Conservation (phyloP, 2,113 vertebrate species). For the Cottus gobio region DNA sequence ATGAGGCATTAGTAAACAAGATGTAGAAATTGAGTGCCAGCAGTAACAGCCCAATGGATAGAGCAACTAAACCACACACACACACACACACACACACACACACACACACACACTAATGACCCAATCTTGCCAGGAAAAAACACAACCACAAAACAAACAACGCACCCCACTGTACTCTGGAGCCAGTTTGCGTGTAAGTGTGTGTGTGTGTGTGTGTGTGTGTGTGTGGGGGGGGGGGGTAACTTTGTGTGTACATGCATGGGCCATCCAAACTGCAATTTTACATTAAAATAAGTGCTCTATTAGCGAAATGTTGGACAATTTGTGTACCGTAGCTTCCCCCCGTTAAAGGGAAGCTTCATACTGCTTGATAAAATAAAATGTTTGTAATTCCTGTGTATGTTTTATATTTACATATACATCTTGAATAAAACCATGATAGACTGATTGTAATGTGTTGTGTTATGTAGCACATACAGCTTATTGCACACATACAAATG, state of each 20-base stretch:
- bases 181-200: constrained; percentile 40
- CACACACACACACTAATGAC: constrained; percentile 65
- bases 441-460: neutral
- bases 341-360: constrained; percentile 5
- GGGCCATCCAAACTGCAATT: constrained; percentile 27
- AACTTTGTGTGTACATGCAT: constrained; percentile 16
- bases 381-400: constrained; percentile 21
- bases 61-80: constrained; percentile 24
- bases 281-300: constrained; percentile 28
- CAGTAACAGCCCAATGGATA: constrained; percentile 48
- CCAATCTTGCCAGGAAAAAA: constrained; percentile 74
- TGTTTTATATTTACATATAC: constrained; percentile 24
- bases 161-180: constrained; percentile 62
- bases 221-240: constrained; percentile 6
- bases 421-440: neutral
- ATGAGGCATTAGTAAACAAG: constrained; percentile 57
- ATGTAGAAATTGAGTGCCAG: constrained; percentile 62
- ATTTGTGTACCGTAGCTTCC: neutral
- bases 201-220: constrained; percentile 16
- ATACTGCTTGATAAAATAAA: constrained; percentile 16
- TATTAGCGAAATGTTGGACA: constrained; percentile 8
- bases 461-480: neutral
- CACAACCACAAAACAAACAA: constrained; percentile 75
- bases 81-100: constrained; percentile 11
- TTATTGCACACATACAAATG: neutral